Percentiles rank a stretch among this genome's conserved stretches.
These are phyloP conservation scores for Sinocyclocheilus grahami DNA, from an alignment of 2,113 vertebrate genomes.

Conservation along the genomic window DNA sequence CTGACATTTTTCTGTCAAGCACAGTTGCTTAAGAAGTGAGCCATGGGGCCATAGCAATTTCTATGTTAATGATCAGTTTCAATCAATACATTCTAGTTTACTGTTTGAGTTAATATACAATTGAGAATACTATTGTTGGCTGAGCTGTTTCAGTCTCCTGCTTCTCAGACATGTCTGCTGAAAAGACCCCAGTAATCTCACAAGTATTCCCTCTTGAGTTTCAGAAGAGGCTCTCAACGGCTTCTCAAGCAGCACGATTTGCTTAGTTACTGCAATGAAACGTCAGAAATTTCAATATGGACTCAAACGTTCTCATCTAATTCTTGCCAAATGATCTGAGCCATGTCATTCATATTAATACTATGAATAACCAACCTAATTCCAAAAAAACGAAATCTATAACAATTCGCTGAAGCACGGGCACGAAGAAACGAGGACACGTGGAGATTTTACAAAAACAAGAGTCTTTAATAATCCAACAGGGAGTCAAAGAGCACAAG, in stretches of 20 bases:
- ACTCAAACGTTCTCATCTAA: background rate
- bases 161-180: background rate
- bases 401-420: no score
- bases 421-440: no score
- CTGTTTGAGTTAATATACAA: conserved; percentile 12
- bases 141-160: background rate
- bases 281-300: background rate
- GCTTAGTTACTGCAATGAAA: background rate
- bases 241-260: background rate
- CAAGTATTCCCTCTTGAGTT: conserved; percentile 12
- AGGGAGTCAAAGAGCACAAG: no score
- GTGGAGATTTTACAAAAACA: no score
- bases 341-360: background rate
- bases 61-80: conserved; percentile 10
- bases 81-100: conserved; percentile 34
- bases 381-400: no score
- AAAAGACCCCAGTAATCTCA: conserved; percentile 23
- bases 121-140: conserved; percentile 26
- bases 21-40: conserved; percentile 1
- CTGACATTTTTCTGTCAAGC: background rate
- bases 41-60: background rate
- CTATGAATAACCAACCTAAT: no score
- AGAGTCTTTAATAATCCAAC: no score
- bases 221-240: background rate
- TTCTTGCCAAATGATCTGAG: background rate